Percentiles rank a stretch among this genome's conserved stretches.
These are phyloP conservation scores for Mylabris sibirica DNA, from an alignment of 2,888 invertebrate species.

Conservation along the genomic window DNA sequence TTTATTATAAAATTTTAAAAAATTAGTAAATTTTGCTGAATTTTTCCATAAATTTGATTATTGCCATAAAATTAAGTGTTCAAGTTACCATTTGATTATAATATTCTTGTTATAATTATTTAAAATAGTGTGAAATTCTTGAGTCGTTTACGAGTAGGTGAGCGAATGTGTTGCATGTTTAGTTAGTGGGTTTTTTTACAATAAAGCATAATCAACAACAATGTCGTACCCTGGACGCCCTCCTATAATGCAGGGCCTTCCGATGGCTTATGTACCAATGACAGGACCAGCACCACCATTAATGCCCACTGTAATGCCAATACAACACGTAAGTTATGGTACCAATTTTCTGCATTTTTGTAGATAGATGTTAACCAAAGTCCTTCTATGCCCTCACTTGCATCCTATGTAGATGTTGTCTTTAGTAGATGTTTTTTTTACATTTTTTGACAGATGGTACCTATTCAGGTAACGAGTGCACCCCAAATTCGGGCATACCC, in stretches of 20 bases:
- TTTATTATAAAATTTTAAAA: neutral
- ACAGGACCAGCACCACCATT: constrained; percentile 77
- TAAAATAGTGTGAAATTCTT: neutral
- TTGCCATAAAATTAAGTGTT: neutral
- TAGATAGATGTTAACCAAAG: neutral
- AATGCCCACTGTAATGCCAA: constrained; percentile 75
- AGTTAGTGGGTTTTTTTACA: neutral
- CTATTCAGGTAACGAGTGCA: constrained; percentile 61
- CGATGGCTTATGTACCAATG: constrained; percentile 66
- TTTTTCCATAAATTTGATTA: neutral
- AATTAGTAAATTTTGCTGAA: neutral
- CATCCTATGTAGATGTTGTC: constrained; percentile 12
- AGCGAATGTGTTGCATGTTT: constrained; percentile 8
- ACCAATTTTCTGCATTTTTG: too few relatives aligned
- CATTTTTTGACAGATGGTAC: constrained; percentile 64
- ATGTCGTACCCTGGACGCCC: constrained; percentile 93
- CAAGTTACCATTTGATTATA: neutral
- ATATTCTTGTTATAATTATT: neutral
- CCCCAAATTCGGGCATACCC: constrained; percentile 60
- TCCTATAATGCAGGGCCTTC: constrained; percentile 78
- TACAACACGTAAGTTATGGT: constrained; percentile 72
- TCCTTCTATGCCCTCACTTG: constrained; percentile 12
- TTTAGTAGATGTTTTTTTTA: constrained; percentile 28
- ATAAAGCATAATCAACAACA: constrained; percentile 17
- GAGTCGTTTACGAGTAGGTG: neutral